Conservation (phyloP, 2,797 vertebrate genomes). For the Lagocephalus sceleratus region DNA sequence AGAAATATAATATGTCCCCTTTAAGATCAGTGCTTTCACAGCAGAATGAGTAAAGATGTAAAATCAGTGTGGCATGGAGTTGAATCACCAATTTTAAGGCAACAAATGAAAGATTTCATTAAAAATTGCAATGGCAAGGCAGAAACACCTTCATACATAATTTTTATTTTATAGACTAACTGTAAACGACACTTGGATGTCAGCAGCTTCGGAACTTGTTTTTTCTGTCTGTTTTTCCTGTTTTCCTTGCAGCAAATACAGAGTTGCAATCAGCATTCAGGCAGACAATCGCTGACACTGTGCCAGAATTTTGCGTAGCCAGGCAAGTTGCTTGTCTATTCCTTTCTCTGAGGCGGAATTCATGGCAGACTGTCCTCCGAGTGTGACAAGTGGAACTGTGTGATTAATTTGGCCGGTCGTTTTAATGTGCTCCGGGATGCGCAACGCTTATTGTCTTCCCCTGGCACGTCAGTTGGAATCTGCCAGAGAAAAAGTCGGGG, state of each 20-base stretch:
- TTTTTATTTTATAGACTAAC: not conserved
- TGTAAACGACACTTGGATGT: slow-evolving; percentile 43
- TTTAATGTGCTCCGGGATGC: slow-evolving; percentile 74
- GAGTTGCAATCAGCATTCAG: slow-evolving; percentile 64
- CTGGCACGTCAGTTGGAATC: slow-evolving; percentile 61
- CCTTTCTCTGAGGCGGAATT: slow-evolving; percentile 66
- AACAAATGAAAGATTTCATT: slow-evolving; percentile 5
- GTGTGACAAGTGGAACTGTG: slow-evolving; percentile 76
- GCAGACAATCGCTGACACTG: slow-evolving; percentile 54
- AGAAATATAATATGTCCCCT: too few relatives aligned
- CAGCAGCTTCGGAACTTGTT: slow-evolving; percentile 42
- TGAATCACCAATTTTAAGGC: too few relatives aligned
- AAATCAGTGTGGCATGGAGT: too few relatives aligned
- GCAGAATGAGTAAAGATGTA: too few relatives aligned
- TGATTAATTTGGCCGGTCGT: slow-evolving; percentile 77
- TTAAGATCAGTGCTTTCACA: too few relatives aligned
- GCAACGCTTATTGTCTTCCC: slow-evolving; percentile 70
- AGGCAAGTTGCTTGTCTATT: slow-evolving; percentile 52
- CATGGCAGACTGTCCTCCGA: slow-evolving; percentile 64
- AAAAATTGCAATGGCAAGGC: slow-evolving; percentile 8
- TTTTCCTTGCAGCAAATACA: slow-evolving; percentile 47
- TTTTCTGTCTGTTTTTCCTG: slow-evolving; percentile 38
- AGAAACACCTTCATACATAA: not conserved
- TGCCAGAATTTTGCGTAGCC: slow-evolving; percentile 60
- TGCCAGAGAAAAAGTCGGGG: slow-evolving; percentile 63